Base-by-base conservation (phyloP, 2,797 vertebrate species). In the Odontamblyopus lacepedii region DNA sequence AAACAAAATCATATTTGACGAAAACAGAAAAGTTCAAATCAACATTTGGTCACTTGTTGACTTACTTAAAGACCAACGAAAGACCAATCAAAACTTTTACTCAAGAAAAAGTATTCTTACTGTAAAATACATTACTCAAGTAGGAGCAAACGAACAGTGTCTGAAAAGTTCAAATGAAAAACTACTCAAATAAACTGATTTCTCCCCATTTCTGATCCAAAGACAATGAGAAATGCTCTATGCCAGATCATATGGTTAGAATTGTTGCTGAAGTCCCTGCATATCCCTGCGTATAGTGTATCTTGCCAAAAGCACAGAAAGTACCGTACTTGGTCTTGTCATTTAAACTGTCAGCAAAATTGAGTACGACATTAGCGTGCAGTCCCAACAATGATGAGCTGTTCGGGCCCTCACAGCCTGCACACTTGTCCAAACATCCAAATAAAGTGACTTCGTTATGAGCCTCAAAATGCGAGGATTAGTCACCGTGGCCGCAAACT, bases 311-410 rank as follows among this genome's bases (percentile, higher is more conserved):
- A 60, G 61, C 76, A 71, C 63, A 69, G 69, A 78, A 61, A 26
- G 57, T 41, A 13, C 63, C 62, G 57, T 41, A 13, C 63, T 64
- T 62, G 38, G 65, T 67, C 67, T 67, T 41, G 59, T 44, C 68
- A 73, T 69, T 80, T 73, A 77, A 30, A 73, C 70, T 48, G 66
- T 56, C 44, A 51, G 59, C 63, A 70, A 67, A 77, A 89, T 78
- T 82, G 79, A 71, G 71, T 81, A 69, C 67, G 81, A 88, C 83
- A 78, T 64, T 78, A 73, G 79, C 60, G 72, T 85, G 81, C 13
- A 1, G 82, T 72, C 67, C 68, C 75, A 80, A 89, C 85, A 89
- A 76, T 84, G 85, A 82, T 65, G 74, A 18, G 75, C 87, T 90
- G 88, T 88, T 75, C 75, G 69, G 51, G 16, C 63, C 71, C 59